Base-by-base conservation (phyloP, 92 coral and sea anemone species). In the Hydrozoanthus gracilis region DNA sequence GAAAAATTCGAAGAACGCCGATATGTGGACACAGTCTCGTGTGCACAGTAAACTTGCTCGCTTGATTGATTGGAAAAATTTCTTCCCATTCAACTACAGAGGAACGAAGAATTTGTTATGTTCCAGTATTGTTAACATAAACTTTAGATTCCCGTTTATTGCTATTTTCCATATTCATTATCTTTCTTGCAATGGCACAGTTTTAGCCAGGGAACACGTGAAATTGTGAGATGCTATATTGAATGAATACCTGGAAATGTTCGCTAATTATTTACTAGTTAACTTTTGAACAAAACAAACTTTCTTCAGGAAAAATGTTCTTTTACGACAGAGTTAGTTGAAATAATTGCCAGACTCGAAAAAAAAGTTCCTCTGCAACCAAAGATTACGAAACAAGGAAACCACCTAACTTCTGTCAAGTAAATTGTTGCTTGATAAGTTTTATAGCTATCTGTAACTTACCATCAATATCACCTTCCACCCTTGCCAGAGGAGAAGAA, bases 81-180 rank as follows among this genome's bases (percentile, higher is more conserved):
- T 94, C 98, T 69, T 96, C 99, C 99, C 99, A 96, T 20, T 95
- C 96, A 77, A 96, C 99, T 96, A 77, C 8, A 88, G 48, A 2
- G 4, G 27, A 80, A 44, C 8, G 27, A 83, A 55, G 18, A 35
- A 54, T n/a, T 8, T 11, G 39, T 27, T 27, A 27, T 2, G 2
- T 27, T 27, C 39, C 2, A 27, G 39, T 27, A 27, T 27, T 2
- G 2, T 2, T 27, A 27, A 61, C 6, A 3, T 61, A 16, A 61
- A 8, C 15, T 14, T 13, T 61, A 14, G 0, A 14, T 27, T 27
- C 0, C 39, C 39, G 0, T 2, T 27, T 27, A 27, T 27, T 27
- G 39, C 39, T 27, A 27, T 2, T 27, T 27, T 27, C 39, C 39
- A 27, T 27, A 27, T 2, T 27, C 39, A 27, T 27, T 27, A 27